These are phyloP conservation scores for Idris sp. DNA, from an alignment of 1,140 invertebrate species.

Conservation along the genomic window DNA sequence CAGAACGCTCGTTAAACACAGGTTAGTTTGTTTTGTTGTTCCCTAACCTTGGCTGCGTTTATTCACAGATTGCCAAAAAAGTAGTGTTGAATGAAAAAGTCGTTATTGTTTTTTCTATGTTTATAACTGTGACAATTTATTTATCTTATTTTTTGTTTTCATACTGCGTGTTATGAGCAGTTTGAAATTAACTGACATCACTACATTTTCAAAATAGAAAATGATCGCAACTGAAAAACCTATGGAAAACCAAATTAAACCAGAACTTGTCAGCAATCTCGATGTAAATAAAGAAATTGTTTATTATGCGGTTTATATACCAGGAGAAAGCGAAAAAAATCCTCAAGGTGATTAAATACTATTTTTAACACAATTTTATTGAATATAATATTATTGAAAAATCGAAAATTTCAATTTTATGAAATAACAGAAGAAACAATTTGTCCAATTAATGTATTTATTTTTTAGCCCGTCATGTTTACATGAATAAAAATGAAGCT, in stretches of 20 bases:
- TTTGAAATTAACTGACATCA: too few species aligned
- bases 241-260: slow-evolving; percentile 6
- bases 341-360: too few species aligned
- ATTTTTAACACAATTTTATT: too few species aligned
- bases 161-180: not conserved
- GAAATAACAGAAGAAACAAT: too few species aligned
- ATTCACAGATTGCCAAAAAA: not conserved
- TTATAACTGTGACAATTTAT: not conserved
- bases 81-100: not conserved
- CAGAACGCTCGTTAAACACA: not conserved
- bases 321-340: slow-evolving; percentile 45
- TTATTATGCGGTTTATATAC: slow-evolving; percentile 71
- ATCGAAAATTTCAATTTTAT: too few species aligned
- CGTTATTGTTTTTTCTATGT: not conserved
- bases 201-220: too few species aligned
- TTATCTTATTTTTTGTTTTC: not conserved
- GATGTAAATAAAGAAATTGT: slow-evolving; percentile 39
- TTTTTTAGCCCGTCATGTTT: slow-evolving; percentile 77
- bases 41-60: too few species aligned
- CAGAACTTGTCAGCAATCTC: slow-evolving; percentile 36
- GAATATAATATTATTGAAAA: too few species aligned
- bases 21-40: too few species aligned
- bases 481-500: slow-evolving; percentile 84
- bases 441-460: too few species aligned
- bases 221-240: slow-evolving; percentile 13